These are phyloP conservation scores for Danio albolineatus DNA, from an alignment of 2,797 vertebrate genomes.

Conservation along the genomic window DNA sequence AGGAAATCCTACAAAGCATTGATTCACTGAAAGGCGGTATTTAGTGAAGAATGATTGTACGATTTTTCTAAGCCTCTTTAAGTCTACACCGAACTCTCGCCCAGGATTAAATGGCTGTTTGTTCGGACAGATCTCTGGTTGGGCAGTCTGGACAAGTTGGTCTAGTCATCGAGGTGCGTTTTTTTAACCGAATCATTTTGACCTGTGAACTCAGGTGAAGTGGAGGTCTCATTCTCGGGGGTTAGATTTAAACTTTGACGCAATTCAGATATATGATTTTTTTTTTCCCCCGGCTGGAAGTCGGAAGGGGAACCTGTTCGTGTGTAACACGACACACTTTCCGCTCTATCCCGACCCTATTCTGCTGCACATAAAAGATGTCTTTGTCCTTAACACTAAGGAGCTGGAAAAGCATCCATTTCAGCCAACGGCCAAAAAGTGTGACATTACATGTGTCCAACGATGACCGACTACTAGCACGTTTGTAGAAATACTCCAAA, in stretches of 20 bases:
- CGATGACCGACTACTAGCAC: conserved; percentile 65
- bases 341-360: conserved; percentile 49
- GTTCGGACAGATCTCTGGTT: conserved; percentile 61
- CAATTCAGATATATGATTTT: conserved; percentile 66
- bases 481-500: conserved; percentile 65
- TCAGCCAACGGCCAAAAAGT: conserved; percentile 66
- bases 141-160: conserved; percentile 19
- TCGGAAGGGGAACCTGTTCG: conserved; percentile 65
- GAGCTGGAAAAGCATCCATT: conserved; percentile 56
- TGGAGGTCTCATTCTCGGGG: conserved; percentile 41
- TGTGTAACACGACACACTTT: conserved; percentile 77
- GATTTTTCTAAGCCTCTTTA: conserved; percentile 25
- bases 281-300: conserved; percentile 52
- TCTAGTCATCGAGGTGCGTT: conserved; percentile 25
- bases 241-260: conserved; percentile 44
- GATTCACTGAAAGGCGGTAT: background rate
- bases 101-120: conserved; percentile 64
- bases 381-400: conserved; percentile 69
- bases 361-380: conserved; percentile 65
- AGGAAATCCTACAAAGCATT: conserved; percentile 46
- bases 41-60: conserved; percentile 30
- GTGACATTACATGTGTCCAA: conserved; percentile 74
- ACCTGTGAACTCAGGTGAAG: conserved; percentile 28
- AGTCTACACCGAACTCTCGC: conserved; percentile 13
- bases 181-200: conserved; percentile 20